phyloP scores from a whole-genome alignment of 30 jellyfish, hydroid and myxozoan genomes.

The Chironex yamaguchii region DNA sequence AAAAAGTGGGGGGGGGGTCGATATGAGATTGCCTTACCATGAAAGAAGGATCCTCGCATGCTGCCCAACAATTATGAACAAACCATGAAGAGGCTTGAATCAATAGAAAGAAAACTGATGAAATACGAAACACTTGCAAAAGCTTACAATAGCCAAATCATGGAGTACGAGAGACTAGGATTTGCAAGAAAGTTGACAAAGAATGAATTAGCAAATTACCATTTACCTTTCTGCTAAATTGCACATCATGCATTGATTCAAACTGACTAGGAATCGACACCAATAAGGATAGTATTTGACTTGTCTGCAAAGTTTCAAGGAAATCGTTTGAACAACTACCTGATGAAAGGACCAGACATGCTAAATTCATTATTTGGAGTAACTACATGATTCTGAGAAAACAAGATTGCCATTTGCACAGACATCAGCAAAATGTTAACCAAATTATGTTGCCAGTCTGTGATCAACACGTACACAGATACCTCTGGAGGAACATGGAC shows the following conservation, averaged over 20 bases:
- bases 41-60: constrained; percentile 7
- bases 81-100: not conserved
- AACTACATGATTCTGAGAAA: no score
- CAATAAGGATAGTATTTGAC: constrained; percentile 4
- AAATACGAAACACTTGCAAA: not conserved
- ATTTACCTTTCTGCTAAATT: not conserved
- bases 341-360: constrained; percentile 31
- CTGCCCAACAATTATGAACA: constrained; percentile 7
- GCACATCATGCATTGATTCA: constrained; percentile 19
- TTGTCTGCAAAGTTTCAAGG: constrained; percentile 21
- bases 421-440: no score
- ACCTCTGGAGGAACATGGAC: no score
- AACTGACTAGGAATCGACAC: constrained; percentile 1
- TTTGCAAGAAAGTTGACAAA: not conserved
- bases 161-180: not conserved
- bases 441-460: no score
- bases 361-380: constrained; percentile 13
- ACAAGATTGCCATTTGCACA: no score
- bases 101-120: not conserved
- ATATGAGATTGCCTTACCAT: no score
- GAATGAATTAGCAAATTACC: not conserved
- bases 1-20: no score
- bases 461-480: no score
- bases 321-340: not conserved
- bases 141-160: not conserved